phyloP scores from a whole-genome alignment of 2,888 invertebrate genomes.

The Apantesis nais region DNA sequence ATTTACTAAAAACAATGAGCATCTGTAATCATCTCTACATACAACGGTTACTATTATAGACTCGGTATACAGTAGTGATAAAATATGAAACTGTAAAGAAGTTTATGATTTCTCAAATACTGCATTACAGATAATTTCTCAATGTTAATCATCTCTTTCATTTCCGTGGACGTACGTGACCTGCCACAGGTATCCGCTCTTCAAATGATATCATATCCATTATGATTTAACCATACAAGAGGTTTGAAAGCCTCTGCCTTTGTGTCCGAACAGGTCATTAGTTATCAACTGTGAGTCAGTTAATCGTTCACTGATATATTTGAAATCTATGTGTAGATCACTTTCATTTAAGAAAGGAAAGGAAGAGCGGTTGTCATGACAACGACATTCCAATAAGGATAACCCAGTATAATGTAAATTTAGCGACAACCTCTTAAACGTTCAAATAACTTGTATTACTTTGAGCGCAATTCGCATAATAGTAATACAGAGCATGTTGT shows the following conservation, averaged over 20 bases:
- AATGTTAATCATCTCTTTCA: not conserved
- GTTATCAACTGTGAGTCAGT: constrained; percentile 25
- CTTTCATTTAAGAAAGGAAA: constrained; percentile 37
- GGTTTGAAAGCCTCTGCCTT: constrained; percentile 11
- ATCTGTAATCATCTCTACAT: too few species aligned
- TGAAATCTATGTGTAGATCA: constrained; percentile 40
- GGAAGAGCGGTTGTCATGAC: constrained; percentile 33
- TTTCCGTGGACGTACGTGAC: not conserved
- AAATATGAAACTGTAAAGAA: not conserved
- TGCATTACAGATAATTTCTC: not conserved
- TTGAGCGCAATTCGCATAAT: constrained; percentile 39
- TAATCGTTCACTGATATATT: constrained; percentile 18
- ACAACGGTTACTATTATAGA: too few species aligned
- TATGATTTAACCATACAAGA: not conserved
- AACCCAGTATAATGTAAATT: constrained; percentile 32
- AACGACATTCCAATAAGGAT: constrained; percentile 25
- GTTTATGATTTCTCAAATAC: not conserved
- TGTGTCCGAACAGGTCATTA: constrained; percentile 24
- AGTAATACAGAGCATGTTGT: constrained; percentile 19
- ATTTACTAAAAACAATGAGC: not conserved
- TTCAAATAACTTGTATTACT: constrained; percentile 27
- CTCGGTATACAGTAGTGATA: not conserved
- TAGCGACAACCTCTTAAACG: constrained; percentile 22
- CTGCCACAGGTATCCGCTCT: not conserved
- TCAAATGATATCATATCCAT: constrained; percentile 1